phyloP scores from a whole-genome alignment of 2,797 vertebrate species.

The Lepus townsendii region DNA sequence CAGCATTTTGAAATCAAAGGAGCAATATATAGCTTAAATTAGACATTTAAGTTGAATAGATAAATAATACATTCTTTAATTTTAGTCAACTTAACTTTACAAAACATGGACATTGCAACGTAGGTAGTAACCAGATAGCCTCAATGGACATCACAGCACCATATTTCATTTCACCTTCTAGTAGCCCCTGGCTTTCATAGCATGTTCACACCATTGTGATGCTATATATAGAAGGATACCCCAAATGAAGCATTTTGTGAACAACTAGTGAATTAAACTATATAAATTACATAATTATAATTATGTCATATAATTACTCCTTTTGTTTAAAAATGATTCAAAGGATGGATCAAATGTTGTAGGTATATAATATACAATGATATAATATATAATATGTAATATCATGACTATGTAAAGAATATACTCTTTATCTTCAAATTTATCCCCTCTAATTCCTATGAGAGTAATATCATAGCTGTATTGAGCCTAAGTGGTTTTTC shows the following conservation, averaged over 20 bases:
- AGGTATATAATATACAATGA: background rate
- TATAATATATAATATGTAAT: too few relatives aligned
- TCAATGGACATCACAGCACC: background rate
- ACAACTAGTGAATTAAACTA: background rate
- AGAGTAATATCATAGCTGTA: background rate
- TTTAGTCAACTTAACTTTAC: background rate
- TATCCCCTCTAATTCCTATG: background rate
- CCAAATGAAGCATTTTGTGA: background rate
- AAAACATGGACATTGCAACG: background rate
- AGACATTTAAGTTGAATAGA: background rate
- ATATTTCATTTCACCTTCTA: background rate
- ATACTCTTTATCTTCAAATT: background rate
- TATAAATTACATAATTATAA: background rate
- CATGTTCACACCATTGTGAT: background rate
- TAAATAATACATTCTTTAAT: conserved; percentile 13
- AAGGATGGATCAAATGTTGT: background rate
- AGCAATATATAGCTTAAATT: background rate
- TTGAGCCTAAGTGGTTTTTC: background rate
- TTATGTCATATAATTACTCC: background rate
- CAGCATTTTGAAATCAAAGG: conserved; percentile 15
- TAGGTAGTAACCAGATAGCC: background rate
- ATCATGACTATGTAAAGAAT: background rate
- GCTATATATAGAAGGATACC: background rate
- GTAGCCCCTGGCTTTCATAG: background rate
- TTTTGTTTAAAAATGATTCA: background rate